These are phyloP conservation scores for Dasypogon diadema DNA, from an alignment of 2,888 invertebrate genomes.

Conservation along the genomic window DNA sequence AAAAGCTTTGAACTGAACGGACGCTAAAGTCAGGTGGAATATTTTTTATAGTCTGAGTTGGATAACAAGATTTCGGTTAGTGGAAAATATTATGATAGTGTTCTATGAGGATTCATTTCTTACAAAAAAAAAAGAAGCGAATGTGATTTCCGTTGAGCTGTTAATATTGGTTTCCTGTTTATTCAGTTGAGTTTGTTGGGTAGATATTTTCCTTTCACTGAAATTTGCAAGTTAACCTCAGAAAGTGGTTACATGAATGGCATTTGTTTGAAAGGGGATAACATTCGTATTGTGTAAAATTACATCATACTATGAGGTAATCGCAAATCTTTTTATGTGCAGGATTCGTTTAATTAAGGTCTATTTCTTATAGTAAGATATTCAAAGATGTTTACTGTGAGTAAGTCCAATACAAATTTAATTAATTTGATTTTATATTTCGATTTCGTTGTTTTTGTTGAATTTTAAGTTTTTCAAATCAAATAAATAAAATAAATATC, in stretches of 20 bases:
- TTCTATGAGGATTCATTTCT: neutral
- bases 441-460: no score
- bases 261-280: no score
- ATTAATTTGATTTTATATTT: no score
- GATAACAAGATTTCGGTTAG: neutral
- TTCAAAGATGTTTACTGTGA: no score
- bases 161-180: conserved; percentile 1
- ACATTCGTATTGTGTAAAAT: neutral
- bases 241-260: no score
- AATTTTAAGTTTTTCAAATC: no score
- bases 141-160: neutral
- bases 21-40: neutral
- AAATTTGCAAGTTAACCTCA: neutral
- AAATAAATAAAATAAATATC: no score
- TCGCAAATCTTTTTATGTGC: neutral
- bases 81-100: neutral
- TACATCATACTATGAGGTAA: conserved; percentile 20
- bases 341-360: no score
- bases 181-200: neutral
- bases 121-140: neutral
- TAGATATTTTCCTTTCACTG: no score
- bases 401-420: no score
- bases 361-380: no score
- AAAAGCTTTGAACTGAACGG: conserved; percentile 47
- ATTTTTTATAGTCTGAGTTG: neutral